These are phyloP conservation scores for Drosophila macrospina DNA, from an alignment of 2,888 invertebrate species.

Conservation along the genomic window DNA sequence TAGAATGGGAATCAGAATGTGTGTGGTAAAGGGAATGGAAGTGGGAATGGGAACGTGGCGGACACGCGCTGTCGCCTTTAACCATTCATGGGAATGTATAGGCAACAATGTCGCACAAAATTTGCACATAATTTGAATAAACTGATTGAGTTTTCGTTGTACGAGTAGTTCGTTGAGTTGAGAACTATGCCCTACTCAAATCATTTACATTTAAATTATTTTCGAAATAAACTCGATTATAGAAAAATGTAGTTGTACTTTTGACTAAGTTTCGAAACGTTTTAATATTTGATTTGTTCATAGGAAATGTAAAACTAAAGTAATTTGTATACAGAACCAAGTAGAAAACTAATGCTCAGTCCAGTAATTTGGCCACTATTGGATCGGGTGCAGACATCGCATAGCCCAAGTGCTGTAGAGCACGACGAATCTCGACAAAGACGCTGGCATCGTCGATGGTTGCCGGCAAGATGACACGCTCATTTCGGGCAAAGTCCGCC, in stretches of 20 bases:
- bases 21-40: not conserved
- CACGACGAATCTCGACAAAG: slow-evolving; percentile 91
- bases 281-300: slow-evolving; percentile 52
- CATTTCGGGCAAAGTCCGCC: slow-evolving; percentile 93
- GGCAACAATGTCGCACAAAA: slow-evolving; percentile 58
- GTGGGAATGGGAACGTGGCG: not conserved
- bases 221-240: slow-evolving; percentile 36
- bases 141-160: slow-evolving; percentile 78
- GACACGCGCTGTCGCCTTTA: slow-evolving; percentile 23
- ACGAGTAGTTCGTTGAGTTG: slow-evolving; percentile 36
- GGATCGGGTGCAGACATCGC: slow-evolving; percentile 91
- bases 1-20: not conserved
- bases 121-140: slow-evolving; percentile 84
- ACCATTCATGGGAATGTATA: slow-evolving; percentile 17
- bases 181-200: slow-evolving; percentile 18
- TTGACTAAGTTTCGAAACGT: slow-evolving; percentile 20
- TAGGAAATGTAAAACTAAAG: slow-evolving; percentile 22
- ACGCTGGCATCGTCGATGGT: slow-evolving; percentile 95
- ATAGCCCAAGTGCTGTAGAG: slow-evolving; percentile 91
- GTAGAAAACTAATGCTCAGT: slow-evolving; percentile 40
- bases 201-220: slow-evolving; percentile 75
- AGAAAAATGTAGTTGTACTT: slow-evolving; percentile 4
- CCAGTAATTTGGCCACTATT: slow-evolving; percentile 68
- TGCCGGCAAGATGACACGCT: slow-evolving; percentile 91
- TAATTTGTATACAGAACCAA: slow-evolving; percentile 10